phyloP scores from a whole-genome alignment of 2,113 vertebrate species.

The Neofelis nebulosa region DNA sequence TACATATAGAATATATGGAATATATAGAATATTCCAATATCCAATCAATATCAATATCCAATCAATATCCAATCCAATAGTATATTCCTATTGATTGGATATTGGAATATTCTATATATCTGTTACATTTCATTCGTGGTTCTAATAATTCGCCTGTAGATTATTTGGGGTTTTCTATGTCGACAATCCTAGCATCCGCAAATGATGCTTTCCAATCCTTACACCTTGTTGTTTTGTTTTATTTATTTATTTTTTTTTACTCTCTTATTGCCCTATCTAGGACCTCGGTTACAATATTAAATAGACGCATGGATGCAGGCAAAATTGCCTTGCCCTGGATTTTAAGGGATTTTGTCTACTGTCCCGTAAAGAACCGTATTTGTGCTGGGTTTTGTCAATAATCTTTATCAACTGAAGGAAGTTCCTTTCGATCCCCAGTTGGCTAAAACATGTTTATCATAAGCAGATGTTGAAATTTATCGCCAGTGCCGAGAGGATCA shows the following conservation, averaged over 20 bases:
- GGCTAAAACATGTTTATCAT: not conserved
- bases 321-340: not conserved
- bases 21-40: no score
- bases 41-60: no score
- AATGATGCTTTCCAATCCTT: not conserved
- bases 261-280: not conserved
- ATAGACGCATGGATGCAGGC: accelerated
- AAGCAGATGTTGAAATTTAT: not conserved
- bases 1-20: no score
- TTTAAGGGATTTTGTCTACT: not conserved
- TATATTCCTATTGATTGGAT: not conserved
- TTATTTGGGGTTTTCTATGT: not conserved
- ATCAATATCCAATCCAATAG: no score
- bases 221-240: not conserved
- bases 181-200: not conserved
- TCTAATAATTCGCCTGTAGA: not conserved
- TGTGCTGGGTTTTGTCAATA: not conserved
- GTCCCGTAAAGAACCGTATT: not conserved
- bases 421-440: not conserved
- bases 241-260: no score
- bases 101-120: not conserved
- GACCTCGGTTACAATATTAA: not conserved
- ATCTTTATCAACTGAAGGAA: not conserved
- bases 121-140: not conserved
- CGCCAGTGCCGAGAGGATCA: not conserved